These are phyloP conservation scores for Anastrepha obliqua DNA, from an alignment of 1,140 invertebrate species.

Conservation along the genomic window DNA sequence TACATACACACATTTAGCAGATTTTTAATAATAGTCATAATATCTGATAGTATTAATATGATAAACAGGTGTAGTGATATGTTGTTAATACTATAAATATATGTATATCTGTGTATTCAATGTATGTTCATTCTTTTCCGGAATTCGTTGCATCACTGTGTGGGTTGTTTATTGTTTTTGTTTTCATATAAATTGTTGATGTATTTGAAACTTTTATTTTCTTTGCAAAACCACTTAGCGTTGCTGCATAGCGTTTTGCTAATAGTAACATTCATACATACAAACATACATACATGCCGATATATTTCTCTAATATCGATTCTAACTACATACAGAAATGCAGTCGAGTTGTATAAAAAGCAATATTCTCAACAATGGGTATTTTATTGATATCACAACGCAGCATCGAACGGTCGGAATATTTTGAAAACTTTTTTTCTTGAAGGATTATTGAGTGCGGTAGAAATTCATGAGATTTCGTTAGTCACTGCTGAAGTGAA, in stretches of 20 bases:
- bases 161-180: constrained; percentile 7
- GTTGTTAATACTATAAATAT: neutral
- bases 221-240: constrained; percentile 5
- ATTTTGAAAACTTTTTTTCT: neutral
- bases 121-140: constrained; percentile 15
- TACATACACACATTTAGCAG: neutral
- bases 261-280: neutral
- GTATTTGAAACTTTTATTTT: neutral
- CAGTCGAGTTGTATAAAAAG: constrained; percentile 14
- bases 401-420: neutral
- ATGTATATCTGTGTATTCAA: neutral
- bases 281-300: neutral
- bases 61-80: neutral
- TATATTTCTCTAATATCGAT: constrained; percentile 17
- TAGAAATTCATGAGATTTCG: neutral
- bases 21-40: constrained; percentile 38
- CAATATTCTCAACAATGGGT: neutral
- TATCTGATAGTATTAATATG: constrained; percentile 1
- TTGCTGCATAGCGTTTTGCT: neutral
- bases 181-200: neutral
- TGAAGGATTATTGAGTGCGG: neutral
- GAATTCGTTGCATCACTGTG: constrained; percentile 8
- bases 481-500: neutral
- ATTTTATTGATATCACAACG: constrained; percentile 5
- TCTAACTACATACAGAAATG: neutral